These are phyloP conservation scores for Lipophrys pholis DNA, from an alignment of 2,113 vertebrate genomes.

Conservation along the genomic window DNA sequence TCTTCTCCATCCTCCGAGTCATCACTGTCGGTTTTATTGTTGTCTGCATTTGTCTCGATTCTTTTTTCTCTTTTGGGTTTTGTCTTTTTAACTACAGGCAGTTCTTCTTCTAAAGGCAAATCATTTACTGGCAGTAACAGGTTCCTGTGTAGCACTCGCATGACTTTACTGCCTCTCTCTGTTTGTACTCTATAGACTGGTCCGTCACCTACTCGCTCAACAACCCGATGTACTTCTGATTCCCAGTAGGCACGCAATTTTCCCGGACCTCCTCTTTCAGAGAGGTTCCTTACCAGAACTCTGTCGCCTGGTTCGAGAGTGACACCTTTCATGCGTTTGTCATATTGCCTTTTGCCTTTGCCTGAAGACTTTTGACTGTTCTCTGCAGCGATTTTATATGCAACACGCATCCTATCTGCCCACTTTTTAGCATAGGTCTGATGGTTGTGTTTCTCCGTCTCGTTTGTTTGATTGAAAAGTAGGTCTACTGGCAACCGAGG, in stretches of 20 bases:
- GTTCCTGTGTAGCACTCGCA: neutral
- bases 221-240: neutral
- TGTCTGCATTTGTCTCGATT: no score
- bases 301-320: no score
- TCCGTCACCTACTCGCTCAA: slow-evolving; percentile 19
- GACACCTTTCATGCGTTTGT: neutral
- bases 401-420: neutral
- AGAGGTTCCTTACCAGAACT: neutral
- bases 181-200: slow-evolving; percentile 12
- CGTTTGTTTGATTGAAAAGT: accelerated
- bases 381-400: slow-evolving; percentile 11
- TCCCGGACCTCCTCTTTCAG: slow-evolving; percentile 22
- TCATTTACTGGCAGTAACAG: slow-evolving; percentile 17
- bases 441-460: accelerated
- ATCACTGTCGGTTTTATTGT: no score
- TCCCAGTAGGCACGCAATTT: slow-evolving; percentile 30
- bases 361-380: neutral
- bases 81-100: no score
- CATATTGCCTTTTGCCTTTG: slow-evolving; percentile 11
- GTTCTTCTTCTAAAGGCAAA: neutral
- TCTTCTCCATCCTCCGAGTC: neutral
- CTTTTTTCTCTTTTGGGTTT: no score
- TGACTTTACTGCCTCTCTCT: neutral
- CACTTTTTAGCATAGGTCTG: neutral
- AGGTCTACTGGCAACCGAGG: accelerated